phyloP scores from a whole-genome alignment of 2,113 vertebrate species.

The Pipa parva region DNA sequence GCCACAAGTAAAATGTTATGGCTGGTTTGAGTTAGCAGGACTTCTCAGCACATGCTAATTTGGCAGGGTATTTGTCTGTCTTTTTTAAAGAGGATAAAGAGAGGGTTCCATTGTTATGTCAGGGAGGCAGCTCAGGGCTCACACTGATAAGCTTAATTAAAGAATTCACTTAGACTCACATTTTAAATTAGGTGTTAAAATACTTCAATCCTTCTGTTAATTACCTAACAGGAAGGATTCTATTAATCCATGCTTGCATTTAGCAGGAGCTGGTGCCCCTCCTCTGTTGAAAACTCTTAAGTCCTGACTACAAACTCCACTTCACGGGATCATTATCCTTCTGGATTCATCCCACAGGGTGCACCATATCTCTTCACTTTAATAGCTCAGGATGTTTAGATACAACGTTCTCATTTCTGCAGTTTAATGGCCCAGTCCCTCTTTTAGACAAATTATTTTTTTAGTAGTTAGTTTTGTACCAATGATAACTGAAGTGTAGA shows the following conservation, averaged over 20 bases:
- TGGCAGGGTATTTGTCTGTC: neutral
- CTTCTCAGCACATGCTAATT: neutral
- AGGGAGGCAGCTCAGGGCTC: conserved; percentile 46
- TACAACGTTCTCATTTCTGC: neutral
- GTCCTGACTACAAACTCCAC: neutral
- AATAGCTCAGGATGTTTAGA: neutral
- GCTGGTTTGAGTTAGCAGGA: neutral
- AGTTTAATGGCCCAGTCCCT: neutral
- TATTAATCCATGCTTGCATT: conserved; percentile 44
- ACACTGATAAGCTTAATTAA: conserved; percentile 63
- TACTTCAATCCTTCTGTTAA: conserved; percentile 44
- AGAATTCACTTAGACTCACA: conserved; percentile 45
- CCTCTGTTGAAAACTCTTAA: conserved; percentile 1
- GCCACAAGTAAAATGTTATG: neutral
- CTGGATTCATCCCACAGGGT: neutral
- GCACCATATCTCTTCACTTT: neutral
- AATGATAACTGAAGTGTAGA: too few species aligned
- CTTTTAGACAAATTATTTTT: neutral
- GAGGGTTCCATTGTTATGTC: conserved; percentile 54
- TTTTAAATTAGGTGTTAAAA: conserved; percentile 44
- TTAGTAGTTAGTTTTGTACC: neutral
- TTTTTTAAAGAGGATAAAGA: conserved; percentile 49
- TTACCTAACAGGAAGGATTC: conserved; percentile 45
- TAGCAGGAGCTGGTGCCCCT: neutral
- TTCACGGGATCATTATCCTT: neutral